Evolutionary conservation across 2,797 vertebrate species (phyloP).

Genomic region (Dermochelys coriacea): DNA sequence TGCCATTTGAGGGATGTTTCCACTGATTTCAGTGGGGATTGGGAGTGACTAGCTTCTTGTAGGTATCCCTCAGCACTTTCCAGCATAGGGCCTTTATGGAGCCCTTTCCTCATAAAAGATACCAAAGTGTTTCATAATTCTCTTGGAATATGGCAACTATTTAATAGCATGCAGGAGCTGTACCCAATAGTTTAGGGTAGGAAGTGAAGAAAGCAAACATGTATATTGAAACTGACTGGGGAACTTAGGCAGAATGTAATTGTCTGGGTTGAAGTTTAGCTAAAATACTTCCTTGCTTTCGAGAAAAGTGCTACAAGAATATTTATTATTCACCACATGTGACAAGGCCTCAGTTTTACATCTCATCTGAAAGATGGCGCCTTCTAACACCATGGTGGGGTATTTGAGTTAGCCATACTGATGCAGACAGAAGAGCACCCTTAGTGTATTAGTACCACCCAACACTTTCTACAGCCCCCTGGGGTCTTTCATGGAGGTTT

Average conservation of each 20-base stretch:
- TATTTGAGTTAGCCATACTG: neutral
- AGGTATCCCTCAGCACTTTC: slow-evolving; percentile 2
- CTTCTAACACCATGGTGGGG: neutral
- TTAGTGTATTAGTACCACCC: neutral
- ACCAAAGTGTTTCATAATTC: neutral
- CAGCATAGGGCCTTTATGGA: neutral
- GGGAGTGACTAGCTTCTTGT: neutral
- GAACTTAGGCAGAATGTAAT: neutral
- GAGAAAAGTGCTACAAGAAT: neutral
- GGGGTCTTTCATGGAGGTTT: neutral
- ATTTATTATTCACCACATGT: neutral
- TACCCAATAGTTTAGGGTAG: neutral
- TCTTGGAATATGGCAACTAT: neutral
- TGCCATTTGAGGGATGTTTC: neutral
- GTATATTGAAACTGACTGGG: too few relatives aligned
- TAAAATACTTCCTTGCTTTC: neutral
- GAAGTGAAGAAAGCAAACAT: neutral
- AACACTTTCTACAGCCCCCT: neutral
- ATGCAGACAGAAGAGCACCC: neutral
- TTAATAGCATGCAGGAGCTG: neutral
- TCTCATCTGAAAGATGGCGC: neutral
- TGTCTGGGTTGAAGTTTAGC: neutral
- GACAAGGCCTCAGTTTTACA: neutral
- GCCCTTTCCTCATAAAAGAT: neutral
- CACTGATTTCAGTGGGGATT: neutral